Evolutionary conservation across 2,113 vertebrate genomes (phyloP).

Genomic region (Polypterus bichir): DNA sequence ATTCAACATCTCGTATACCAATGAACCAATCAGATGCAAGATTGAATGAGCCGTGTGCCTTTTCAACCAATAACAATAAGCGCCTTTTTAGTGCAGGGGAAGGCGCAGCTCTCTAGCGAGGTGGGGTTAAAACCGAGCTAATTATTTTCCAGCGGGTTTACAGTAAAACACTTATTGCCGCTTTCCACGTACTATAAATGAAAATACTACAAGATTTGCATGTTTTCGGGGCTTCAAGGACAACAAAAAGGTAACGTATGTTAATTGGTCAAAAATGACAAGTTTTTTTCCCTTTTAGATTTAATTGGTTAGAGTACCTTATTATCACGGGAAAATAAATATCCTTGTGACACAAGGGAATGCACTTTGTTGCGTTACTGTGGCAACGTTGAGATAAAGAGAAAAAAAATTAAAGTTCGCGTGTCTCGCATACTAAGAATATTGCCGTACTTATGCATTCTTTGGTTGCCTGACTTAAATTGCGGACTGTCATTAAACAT

Average conservation of each 20-base stretch:
- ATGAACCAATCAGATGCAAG: constrained; percentile 30
- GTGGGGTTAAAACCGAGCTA: constrained; percentile 15
- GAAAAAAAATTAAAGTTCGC: constrained; percentile 3
- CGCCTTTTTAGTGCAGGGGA: constrained; percentile 23
- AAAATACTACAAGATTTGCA: constrained; percentile 34
- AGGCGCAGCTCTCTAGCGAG: constrained; percentile 21
- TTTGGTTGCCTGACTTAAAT: too few relatives aligned
- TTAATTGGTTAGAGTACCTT: constrained; percentile 3
- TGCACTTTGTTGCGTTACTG: constrained; percentile 35
- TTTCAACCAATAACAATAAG: constrained; percentile 27
- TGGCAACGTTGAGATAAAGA: constrained; percentile 41
- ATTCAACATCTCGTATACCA: constrained; percentile 4
- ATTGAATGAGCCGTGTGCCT: constrained; percentile 23
- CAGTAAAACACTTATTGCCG: constrained; percentile 30
- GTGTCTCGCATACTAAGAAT: constrained; percentile 2
- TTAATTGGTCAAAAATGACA: too few relatives aligned
- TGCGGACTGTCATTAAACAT: too few relatives aligned
- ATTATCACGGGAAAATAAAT: constrained; percentile 2
- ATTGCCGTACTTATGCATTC: neutral
- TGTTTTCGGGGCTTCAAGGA: constrained; percentile 38
- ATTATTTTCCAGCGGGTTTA: constrained; percentile 22
- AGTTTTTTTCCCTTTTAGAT: neutral
- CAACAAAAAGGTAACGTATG: constrained; percentile 41
- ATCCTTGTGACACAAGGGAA: constrained; percentile 16
- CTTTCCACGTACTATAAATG: constrained; percentile 29